These are phyloP conservation scores for Semotilus atromaculatus DNA, from an alignment of 2,797 vertebrate species.

Conservation along the genomic window DNA sequence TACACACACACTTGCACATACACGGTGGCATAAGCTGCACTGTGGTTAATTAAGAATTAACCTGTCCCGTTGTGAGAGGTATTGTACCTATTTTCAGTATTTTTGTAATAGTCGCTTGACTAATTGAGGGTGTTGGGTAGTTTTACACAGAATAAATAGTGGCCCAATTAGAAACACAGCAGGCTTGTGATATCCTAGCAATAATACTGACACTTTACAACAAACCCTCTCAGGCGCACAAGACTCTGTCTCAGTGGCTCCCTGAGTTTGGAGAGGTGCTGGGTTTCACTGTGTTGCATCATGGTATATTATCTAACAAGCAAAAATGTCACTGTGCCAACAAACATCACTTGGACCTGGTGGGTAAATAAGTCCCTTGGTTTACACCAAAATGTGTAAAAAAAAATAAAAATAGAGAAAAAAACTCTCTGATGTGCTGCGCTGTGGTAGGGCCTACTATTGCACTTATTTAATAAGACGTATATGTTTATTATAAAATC, in stretches of 20 bases:
- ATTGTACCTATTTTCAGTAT: conserved; percentile 66
- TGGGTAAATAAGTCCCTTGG: conserved; percentile 77
- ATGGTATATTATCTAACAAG: conserved; percentile 80
- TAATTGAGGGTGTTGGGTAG: conserved; percentile 53
- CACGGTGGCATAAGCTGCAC: conserved; percentile 11
- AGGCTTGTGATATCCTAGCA: conserved; percentile 66
- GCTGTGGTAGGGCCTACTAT: conserved; percentile 59
- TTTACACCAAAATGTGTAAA: conserved; percentile 67
- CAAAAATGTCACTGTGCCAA: conserved; percentile 80
- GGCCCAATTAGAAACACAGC: conserved; percentile 81
- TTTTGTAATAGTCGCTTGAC: conserved; percentile 36
- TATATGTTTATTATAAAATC: conserved; percentile 63
- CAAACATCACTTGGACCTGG: conserved; percentile 76
- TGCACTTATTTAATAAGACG: conserved; percentile 71
- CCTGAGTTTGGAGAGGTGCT: conserved; percentile 61
- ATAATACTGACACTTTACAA: conserved; percentile 68
- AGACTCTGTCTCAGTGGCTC: conserved; percentile 64
- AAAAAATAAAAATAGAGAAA: conserved; percentile 17
- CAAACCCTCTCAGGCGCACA: conserved; percentile 35
- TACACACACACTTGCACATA: conserved; percentile 27
- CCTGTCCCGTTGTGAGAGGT: conserved; percentile 70
- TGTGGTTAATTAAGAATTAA: conserved; percentile 74
- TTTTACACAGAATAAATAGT: conserved; percentile 69
- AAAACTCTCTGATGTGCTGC: conserved; percentile 57
- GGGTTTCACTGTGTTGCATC: conserved; percentile 81